phyloP scores from a whole-genome alignment of 1,140 invertebrate genomes.

The Meloidogyne chitwoodi region DNA sequence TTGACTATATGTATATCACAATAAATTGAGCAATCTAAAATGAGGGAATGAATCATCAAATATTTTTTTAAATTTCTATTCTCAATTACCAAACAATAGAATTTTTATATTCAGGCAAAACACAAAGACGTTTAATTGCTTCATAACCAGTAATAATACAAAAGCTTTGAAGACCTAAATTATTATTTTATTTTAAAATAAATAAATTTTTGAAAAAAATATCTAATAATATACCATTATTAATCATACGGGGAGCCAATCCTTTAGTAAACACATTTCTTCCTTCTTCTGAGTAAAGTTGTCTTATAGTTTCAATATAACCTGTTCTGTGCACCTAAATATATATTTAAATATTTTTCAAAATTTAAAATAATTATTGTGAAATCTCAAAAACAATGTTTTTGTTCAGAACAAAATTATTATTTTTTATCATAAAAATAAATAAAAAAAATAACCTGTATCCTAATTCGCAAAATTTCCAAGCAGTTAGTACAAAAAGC shows the following conservation, averaged over 20 bases:
- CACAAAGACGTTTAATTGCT: slow-evolving; percentile 50
- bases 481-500: slow-evolving; percentile 56
- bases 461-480: slow-evolving; percentile 53
- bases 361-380: too few species aligned
- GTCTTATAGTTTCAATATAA: slow-evolving; percentile 50
- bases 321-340: slow-evolving; percentile 55
- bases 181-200: neutral
- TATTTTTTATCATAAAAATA: too few species aligned
- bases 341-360: slow-evolving; percentile 24
- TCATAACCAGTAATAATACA: slow-evolving; percentile 59
- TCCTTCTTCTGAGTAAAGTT: slow-evolving; percentile 48
- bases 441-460: slow-evolving; percentile 41
- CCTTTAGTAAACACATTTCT: slow-evolving; percentile 54
- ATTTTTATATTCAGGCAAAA: slow-evolving; percentile 51
- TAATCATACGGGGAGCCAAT: slow-evolving; percentile 53
- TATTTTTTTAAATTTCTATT: neutral
- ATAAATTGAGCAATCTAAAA: neutral
- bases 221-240: slow-evolving; percentile 25
- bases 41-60: neutral
- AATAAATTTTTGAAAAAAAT: neutral
- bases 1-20: too few species aligned
- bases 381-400: too few species aligned
- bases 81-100: slow-evolving; percentile 20
- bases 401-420: too few species aligned
- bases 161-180: slow-evolving; percentile 47